Evolutionary conservation across 1,140 invertebrate species (phyloP), one percentile per base, ranked within the genome.

Genomic region (Archegozetes longisetosus): DNA sequence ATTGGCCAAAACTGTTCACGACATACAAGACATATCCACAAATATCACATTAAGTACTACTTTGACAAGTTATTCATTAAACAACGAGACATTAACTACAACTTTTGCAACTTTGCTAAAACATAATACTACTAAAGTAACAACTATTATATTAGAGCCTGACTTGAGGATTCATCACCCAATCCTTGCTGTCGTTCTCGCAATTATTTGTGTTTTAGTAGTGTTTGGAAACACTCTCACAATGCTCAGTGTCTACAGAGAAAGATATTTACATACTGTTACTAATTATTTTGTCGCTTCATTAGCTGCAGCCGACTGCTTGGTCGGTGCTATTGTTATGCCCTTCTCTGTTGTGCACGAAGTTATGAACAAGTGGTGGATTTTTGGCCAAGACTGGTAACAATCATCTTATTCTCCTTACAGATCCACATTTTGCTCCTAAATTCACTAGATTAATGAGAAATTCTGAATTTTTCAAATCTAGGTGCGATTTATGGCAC

Each of bases 401-500:
- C n/a, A n/a, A n/a, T n/a, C n/a, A n/a, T n/a, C n/a, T n/a, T n/a
- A n/a, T n/a, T 40, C 32, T 40, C 32, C 17, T 17, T 40, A 40
- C 17, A 40, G 6, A 17, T 40, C 17, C 6, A 6, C 6, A 40
- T 9, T 40, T 40, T 9, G 17, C 17, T 40, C 6, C 32, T 40
- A 40, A 40, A 40, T 40, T n/a, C n/a, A n/a, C n/a, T n/a, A n/a
- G 32, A 40, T 40, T 40, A 40, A 40, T 40, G 32, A 17, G 32
- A 9, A 6, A 40, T 58, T 25, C 23, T 9, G 20, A 51, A 20
- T 51, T 12, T 51, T 9, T 51, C 4, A 20, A 20, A 9, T 32
- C 2, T 49, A 58, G 56, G 56, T 98, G 94, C 71, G 90, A 96
- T 66, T 82, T 95, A 2, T 98, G 94, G 94, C 81, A 92, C 52